A percentile compares a stretch with the other conserved stretches of the same genome.
These are phyloP conservation scores for Pelmatolapia mariae DNA, from an alignment of 2,113 vertebrate species.

Conservation along the genomic window DNA sequence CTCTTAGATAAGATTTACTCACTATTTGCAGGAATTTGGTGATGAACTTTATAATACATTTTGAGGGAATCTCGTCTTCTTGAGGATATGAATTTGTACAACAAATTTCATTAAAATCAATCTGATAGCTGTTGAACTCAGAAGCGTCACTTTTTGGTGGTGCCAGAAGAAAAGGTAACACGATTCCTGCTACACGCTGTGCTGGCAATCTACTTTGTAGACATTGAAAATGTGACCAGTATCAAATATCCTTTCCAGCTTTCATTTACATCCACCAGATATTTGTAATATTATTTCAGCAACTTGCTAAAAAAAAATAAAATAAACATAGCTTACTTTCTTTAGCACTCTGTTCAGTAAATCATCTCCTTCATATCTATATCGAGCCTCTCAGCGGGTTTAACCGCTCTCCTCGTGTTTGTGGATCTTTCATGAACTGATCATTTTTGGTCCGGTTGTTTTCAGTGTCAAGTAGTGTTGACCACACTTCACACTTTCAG, in stretches of 20 bases:
- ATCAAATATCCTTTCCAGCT: background rate
- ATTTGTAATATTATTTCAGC: background rate
- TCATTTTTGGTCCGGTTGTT: background rate
- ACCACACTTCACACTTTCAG: background rate
- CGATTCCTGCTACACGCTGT: background rate
- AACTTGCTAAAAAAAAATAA: background rate
- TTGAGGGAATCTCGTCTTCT: accelerated
- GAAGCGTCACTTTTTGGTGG: background rate
- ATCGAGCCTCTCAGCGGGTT: background rate
- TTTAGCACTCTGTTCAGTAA: background rate
- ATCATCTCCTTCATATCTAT: background rate
- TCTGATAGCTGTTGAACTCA: background rate
- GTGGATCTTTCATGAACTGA: background rate
- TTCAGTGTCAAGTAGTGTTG: background rate
- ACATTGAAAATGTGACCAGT: background rate
- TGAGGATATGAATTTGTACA: background rate
- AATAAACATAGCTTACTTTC: background rate
- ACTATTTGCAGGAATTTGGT: background rate
- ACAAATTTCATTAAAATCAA: background rate
- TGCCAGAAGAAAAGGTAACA: background rate
- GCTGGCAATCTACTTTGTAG: background rate
- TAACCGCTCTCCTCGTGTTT: background rate
- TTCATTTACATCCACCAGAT: background rate
- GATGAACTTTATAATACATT: background rate
- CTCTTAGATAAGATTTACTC: background rate